phyloP scores from a whole-genome alignment of 2,888 invertebrate species.

The Eretmocerus hayati region DNA sequence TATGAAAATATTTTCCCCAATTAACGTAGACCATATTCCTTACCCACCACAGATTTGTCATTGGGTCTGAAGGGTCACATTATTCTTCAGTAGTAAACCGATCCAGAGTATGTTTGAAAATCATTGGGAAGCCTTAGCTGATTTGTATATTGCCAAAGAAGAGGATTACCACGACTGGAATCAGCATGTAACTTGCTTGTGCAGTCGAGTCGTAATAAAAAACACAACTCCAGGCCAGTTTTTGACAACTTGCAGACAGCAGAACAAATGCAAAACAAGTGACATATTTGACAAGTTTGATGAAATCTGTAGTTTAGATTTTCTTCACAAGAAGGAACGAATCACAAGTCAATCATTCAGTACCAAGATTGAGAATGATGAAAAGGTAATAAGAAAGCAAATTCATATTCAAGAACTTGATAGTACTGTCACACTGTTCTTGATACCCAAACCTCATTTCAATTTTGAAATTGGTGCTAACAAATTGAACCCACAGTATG shows the following conservation, averaged over 20 bases:
- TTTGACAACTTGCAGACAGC: no score
- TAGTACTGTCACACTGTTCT: not conserved
- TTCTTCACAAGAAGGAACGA: not conserved
- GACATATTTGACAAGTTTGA: not conserved
- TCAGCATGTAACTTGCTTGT: slow-evolving; percentile 60
- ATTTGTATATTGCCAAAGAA: slow-evolving; percentile 52
- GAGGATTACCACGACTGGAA: slow-evolving; percentile 48
- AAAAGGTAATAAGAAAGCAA: not conserved
- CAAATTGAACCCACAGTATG: not conserved
- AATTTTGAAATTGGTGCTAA: not conserved
- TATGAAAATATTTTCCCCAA: no score
- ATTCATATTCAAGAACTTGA: slow-evolving; percentile 1
- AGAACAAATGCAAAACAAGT: not conserved
- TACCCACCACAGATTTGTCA: no score
- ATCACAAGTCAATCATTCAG: not conserved
- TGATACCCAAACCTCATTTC: not conserved
- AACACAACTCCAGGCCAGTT: slow-evolving; percentile 18
- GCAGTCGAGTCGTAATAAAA: slow-evolving; percentile 63
- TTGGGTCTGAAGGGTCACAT: no score
- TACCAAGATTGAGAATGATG: not conserved
- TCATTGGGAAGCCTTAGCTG: slow-evolving; percentile 64
- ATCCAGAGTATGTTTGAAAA: slow-evolving; percentile 42
- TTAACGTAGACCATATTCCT: no score
- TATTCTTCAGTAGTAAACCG: no score
- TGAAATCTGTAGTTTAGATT: not conserved